Evolutionary conservation across 1,140 invertebrate species (phyloP).

Genomic region (Brachionus rubens): DNA sequence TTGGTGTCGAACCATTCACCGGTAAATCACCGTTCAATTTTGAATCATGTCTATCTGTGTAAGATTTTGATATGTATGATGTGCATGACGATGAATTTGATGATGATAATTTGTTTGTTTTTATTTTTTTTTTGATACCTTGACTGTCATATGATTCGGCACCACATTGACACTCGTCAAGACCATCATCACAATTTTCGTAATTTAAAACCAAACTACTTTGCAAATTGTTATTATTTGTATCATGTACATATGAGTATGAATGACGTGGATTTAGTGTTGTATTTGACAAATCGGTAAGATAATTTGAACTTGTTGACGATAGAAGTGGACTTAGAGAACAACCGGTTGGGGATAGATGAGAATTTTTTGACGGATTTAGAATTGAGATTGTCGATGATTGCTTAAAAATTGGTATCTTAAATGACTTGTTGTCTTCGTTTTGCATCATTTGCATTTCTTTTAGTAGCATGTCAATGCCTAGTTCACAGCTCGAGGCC

Average conservation of each 20-base stretch:
- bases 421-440: background rate
- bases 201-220: background rate
- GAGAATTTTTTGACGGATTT: background rate
- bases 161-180: slow-evolving; percentile 5
- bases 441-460: slow-evolving; percentile 39
- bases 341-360: background rate
- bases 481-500: slow-evolving; percentile 33
- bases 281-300: slow-evolving; percentile 19
- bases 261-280: background rate
- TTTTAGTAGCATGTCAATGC: slow-evolving; percentile 45
- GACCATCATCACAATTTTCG: background rate
- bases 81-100: slow-evolving; percentile 21
- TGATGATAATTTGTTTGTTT: slow-evolving; percentile 1
- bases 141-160: slow-evolving; percentile 3
- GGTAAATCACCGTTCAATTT: slow-evolving; percentile 16
- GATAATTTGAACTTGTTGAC: slow-evolving; percentile 4
- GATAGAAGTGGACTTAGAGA: background rate
- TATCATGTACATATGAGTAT: background rate
- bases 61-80: slow-evolving; percentile 21
- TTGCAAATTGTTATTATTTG: slow-evolving; percentile 9
- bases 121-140: background rate
- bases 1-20: background rate
- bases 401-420: background rate
- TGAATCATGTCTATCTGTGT: background rate
- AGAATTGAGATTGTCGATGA: background rate